Conservation (phyloP, 2,113 vertebrate species). For the Pangasianodon gigas region DNA sequence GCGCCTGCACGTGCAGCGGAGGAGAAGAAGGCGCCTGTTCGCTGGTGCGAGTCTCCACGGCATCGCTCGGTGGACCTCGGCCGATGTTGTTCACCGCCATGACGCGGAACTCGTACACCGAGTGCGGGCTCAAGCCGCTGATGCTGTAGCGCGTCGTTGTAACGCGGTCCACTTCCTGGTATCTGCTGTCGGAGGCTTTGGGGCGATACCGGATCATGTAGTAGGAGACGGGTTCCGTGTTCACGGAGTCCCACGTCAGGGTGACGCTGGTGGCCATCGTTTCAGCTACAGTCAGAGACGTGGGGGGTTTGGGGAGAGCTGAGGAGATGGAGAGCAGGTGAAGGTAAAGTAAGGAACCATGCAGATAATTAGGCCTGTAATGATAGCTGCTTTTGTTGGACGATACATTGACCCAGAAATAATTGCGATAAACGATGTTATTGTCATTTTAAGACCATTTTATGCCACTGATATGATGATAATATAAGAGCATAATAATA, state of each 20-base stretch:
- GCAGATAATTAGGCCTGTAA: no score
- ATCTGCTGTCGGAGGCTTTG: conserved; percentile 79
- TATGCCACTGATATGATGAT: no score
- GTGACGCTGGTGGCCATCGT: conserved; percentile 97
- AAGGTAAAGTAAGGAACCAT: no score
- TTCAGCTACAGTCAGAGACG: conserved; percentile 88
- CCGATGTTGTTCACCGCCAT: conserved; percentile 95
- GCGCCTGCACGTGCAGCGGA: conserved; percentile 87
- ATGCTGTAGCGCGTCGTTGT: conserved; percentile 97
- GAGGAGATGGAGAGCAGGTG: conserved; percentile 20
- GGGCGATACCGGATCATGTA: conserved; percentile 94
- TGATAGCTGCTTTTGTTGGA: no score
- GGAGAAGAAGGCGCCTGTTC: conserved; percentile 94
- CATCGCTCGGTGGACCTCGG: conserved; percentile 84
- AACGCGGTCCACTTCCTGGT: conserved; percentile 95
- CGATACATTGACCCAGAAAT: no score
- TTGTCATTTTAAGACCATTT: no score
- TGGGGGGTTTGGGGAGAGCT: conserved; percentile 92
- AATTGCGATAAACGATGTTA: no score
- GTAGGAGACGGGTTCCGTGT: conserved; percentile 89
- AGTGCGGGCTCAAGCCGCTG: conserved; percentile 93
- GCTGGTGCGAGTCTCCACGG: conserved; percentile 85
- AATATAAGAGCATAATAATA: no score
- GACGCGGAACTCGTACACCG: conserved; percentile 88
- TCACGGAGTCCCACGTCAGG: conserved; percentile 95